Base-by-base conservation (phyloP, 2,113 vertebrate species). In the Hepsetus odoe region DNA sequence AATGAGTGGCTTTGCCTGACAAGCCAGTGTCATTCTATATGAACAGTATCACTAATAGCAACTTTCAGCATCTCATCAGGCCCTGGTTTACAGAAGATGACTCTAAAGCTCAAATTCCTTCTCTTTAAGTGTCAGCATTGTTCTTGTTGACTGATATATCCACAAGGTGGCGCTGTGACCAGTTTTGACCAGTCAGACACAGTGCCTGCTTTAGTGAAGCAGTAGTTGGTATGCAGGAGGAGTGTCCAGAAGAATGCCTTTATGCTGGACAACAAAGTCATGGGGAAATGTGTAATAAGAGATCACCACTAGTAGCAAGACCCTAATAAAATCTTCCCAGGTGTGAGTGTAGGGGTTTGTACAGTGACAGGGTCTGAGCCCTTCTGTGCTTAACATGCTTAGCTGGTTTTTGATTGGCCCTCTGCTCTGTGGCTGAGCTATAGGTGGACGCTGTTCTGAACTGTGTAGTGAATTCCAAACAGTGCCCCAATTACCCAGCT, bases 321-420 rank as follows among this genome's bases (percentile, higher is more conserved):
- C 20, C 0, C 18, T 44, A 44, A 14, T 44, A 44, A 44, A 14
- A 8, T 8, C 8, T 38, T 38, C 8, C n/a, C n/a, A n/a, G n/a
- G n/a, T n/a, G n/a, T n/a, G n/a, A n/a, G 53, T 64, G 53, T 76
- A 76, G 61, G 42, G 46, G 8, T 51, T 59, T 13, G 72, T 58
- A 44, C 38, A 11, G 40, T 35, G 22, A 20, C 32, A 56, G 26
- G 4, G 69, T 46, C 35, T 77, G 68, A 32, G 42, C 59, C 14
- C 40, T 64, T 77, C 58, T 66, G 46, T 40, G 35, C 79, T 16
- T 10, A 76, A 65, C 68, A 49, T 58, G 69, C 74, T 80, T 58
- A 64, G 74, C 69, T 51, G 22, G 66, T 73, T 58, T 80, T 73
- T 77, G 44, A 73, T 74, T 77, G 67, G 38, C 40, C 74, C 38